Percentiles rank a stretch among this genome's conserved stretches.
Conservation (phyloP, 2,113 vertebrate genomes). For the Nesoenas mayeri region DNA sequence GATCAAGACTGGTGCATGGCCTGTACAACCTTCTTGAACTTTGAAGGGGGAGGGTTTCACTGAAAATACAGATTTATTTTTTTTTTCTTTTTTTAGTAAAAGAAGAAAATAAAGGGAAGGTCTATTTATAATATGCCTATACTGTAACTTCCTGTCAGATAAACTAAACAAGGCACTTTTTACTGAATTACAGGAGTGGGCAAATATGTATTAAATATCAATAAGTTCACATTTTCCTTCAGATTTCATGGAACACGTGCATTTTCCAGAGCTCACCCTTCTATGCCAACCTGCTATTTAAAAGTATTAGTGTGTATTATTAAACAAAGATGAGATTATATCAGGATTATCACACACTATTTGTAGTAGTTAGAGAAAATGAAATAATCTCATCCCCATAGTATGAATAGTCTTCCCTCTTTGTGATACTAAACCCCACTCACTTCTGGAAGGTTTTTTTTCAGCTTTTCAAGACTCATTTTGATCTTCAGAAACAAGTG, state of each 20-base stretch:
- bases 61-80: neutral
- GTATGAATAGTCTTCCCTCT: neutral
- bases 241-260: neutral
- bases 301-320: neutral
- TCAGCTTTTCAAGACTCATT: neutral
- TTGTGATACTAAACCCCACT: neutral
- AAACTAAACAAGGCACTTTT: neutral
- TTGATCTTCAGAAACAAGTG: neutral
- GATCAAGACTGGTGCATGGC: accelerated
- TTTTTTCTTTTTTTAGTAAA: neutral
- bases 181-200: neutral
- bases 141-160: neutral
- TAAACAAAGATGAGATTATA: neutral
- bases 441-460: neutral
- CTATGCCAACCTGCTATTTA: neutral
- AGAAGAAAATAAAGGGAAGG: neutral
- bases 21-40: neutral
- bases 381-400: neutral
- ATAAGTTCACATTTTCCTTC: neutral
- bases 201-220: neutral
- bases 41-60: neutral
- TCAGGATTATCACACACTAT: neutral
- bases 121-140: neutral
- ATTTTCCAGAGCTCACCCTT: neutral
- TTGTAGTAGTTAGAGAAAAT: neutral